phyloP scores from a whole-genome alignment of 64 coral and sea anemone genomes.

The Stichodactyla helianthus region DNA sequence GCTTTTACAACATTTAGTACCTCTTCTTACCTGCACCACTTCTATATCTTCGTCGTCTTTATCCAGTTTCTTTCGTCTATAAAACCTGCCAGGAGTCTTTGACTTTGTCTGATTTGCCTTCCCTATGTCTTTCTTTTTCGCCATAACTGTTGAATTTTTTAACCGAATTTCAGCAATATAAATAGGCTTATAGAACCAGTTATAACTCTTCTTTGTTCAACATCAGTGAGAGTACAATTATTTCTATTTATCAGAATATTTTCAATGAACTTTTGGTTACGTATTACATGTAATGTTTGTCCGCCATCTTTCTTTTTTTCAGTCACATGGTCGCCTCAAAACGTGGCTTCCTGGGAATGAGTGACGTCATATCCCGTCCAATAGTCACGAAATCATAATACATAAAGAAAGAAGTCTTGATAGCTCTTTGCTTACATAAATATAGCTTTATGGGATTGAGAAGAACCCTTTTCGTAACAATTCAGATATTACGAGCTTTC shows the following conservation, averaged over 20 bases:
- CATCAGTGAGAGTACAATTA: not conserved
- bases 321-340: not conserved
- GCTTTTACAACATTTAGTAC: too few species aligned
- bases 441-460: not conserved
- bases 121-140: not conserved
- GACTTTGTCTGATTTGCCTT: not conserved
- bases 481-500: not conserved
- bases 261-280: not conserved
- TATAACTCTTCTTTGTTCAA: not conserved
- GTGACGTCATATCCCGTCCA: not conserved
- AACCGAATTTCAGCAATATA: not conserved
- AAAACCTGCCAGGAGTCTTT: not conserved
- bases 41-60: conserved; percentile 7
- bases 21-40: not conserved
- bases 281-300: not conserved
- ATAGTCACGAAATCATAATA: not conserved
- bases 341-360: conserved; percentile 5
- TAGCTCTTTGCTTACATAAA: too few species aligned
- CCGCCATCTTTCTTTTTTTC: conserved; percentile 13
- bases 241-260: not conserved
- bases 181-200: not conserved
- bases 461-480: not conserved
- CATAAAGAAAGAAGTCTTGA: too few species aligned
- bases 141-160: not conserved
- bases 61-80: conserved; percentile 1